phyloP scores from a whole-genome alignment of 1,140 invertebrate species.

The Geopemphigus sp. region DNA sequence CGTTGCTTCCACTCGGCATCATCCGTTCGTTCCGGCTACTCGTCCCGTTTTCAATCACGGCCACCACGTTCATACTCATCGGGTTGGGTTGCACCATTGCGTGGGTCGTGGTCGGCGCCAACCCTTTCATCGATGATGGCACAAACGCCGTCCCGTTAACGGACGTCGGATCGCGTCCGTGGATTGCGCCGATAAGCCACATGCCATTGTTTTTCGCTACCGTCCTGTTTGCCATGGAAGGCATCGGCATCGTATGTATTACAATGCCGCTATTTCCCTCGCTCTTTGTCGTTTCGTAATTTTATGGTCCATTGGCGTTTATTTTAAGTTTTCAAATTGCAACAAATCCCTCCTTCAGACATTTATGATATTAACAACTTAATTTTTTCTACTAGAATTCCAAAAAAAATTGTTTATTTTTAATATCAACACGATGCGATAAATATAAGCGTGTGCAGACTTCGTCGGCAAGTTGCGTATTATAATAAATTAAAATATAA shows the following conservation, averaged over 20 bases:
- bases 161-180: conserved; percentile 36
- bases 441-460: too few relatives aligned
- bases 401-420: too few relatives aligned
- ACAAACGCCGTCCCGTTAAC: conserved; percentile 44
- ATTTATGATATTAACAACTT: too few relatives aligned
- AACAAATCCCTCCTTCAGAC: too few relatives aligned
- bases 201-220: conserved; percentile 59
- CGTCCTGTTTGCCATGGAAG: conserved; percentile 77
- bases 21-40: conserved; percentile 70
- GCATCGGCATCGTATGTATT: conserved; percentile 67
- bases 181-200: conserved; percentile 40
- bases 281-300: not conserved
- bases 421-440: too few relatives aligned
- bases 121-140: not conserved
- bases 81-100: conserved; percentile 68
- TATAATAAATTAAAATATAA: too few relatives aligned
- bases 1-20: conserved; percentile 64
- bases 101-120: conserved; percentile 30
- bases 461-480: too few relatives aligned
- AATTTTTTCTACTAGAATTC: too few relatives aligned
- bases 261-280: too few relatives aligned
- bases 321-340: too few relatives aligned
- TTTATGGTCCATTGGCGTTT: too few relatives aligned
- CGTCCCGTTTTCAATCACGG: conserved; percentile 72
- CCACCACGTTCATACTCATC: conserved; percentile 67